Base-by-base conservation (phyloP, 1,140 invertebrate genomes). In the Drosophila lini region DNA sequence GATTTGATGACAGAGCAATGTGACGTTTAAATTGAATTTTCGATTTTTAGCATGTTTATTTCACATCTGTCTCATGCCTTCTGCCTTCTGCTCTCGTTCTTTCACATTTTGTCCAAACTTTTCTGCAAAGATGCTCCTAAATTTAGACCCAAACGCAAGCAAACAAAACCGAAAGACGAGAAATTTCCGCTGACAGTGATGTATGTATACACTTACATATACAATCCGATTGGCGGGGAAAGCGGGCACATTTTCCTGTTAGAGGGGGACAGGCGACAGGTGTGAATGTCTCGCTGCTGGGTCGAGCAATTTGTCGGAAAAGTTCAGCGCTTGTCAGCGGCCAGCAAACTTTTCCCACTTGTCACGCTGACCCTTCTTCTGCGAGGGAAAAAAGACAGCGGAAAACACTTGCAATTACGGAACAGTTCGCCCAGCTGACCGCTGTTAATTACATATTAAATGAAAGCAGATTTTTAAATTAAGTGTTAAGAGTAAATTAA, bases 21-120 rank as follows among this genome's bases (percentile, higher is more conserved):
- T 62, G 82, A 86, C 65, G 69, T 76, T 86, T 78, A 71, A 79
- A 85, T 86, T 85, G 79, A 82, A 82, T 88, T 79, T 74, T 73
- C 45, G 50, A 75, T 71, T 76, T 80, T 62, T 67, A 55, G 60
- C 61, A 65, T 81, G 73, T 73, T 80, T 70, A 74, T 78, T 64
- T 68, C 65, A 32, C 42, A 65, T 59, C 63, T 57, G 50, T 40
- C 60, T 47, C 47, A 4, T 19, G 41, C 38, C 42, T 32, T 6
- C n/a, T 47, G 15, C 44, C 58, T 36, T 52, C 50, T 53, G 50
- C 32, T 36, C 16, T 53, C 50, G 16, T 36, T 36, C 50, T 22
- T 3, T 34, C 32, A 8, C 25, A 53, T 47, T 77, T 53, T 59
- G 69, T 52, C 64, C 50, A 56, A 61, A 45, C 38, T 42, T 74